Evolutionary conservation across 2,113 vertebrate species (phyloP).

Genomic region (Myiopsitta monachus): DNA sequence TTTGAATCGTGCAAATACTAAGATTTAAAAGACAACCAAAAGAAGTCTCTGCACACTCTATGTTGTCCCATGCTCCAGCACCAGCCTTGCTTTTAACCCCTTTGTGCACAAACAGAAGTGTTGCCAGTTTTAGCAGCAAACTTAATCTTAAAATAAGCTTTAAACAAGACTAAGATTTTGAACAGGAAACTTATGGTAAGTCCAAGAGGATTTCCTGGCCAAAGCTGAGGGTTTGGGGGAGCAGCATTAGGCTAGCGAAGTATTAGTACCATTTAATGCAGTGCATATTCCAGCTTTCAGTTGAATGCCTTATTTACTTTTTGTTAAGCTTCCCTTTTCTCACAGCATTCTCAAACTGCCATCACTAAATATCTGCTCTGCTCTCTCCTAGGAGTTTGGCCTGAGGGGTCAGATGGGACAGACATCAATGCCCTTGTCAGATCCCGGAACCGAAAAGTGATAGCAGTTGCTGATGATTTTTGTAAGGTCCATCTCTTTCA

Average conservation of each 20-base stretch:
- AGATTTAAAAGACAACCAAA: background rate
- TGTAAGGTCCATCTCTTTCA: conserved; percentile 97
- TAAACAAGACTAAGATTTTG: background rate
- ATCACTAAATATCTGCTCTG: background rate
- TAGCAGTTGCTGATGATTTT: conserved; percentile 96
- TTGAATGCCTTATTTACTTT: background rate
- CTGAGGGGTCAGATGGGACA: conserved; percentile 95
- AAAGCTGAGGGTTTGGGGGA: background rate
- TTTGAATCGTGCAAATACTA: background rate
- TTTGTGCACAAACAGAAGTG: background rate
- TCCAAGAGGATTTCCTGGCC: background rate
- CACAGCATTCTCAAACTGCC: background rate
- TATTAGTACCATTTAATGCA: background rate
- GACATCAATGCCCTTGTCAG: conserved; percentile 96
- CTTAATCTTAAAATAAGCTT: background rate
- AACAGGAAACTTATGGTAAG: background rate
- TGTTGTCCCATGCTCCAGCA: background rate
- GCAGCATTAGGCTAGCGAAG: background rate
- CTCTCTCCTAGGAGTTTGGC: conserved; percentile 88
- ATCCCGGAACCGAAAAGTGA: conserved; percentile 91
- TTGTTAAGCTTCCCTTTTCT: background rate
- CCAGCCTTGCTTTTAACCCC: background rate
- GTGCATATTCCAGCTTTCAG: background rate
- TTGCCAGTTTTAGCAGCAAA: background rate
- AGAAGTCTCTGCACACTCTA: background rate